A percentile compares a stretch with the other conserved stretches of the same genome.
These are phyloP conservation scores for Psittacara wagleri DNA, from an alignment of 2,113 vertebrate species.

Conservation along the genomic window DNA sequence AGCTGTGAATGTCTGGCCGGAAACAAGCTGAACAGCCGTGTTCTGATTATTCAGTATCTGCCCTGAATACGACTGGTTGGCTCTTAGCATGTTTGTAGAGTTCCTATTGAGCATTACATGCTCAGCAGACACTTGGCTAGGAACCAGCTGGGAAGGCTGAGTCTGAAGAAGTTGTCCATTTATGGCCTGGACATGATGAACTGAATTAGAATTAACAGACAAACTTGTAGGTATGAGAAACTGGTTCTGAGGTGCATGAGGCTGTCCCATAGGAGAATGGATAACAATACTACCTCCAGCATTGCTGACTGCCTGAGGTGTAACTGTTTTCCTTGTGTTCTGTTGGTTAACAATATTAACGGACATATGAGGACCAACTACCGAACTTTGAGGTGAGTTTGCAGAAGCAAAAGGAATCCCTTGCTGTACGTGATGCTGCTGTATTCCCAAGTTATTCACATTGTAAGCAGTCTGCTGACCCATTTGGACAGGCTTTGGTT, in stretches of 20 bases:
- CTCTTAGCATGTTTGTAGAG: slow-evolving; percentile 78
- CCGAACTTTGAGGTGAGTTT: slow-evolving; percentile 76
- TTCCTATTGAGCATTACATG: slow-evolving; percentile 81
- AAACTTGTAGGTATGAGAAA: slow-evolving; percentile 89
- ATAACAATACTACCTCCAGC: slow-evolving; percentile 81
- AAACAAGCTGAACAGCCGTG: slow-evolving; percentile 86
- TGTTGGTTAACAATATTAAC: slow-evolving; percentile 82
- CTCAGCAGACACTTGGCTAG: slow-evolving; percentile 78
- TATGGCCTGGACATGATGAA: slow-evolving; percentile 86
- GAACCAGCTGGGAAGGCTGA: slow-evolving; percentile 77
- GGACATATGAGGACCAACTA: slow-evolving; percentile 80
- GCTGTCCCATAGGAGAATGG: slow-evolving; percentile 85
- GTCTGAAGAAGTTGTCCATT: slow-evolving; percentile 85
- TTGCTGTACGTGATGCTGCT: slow-evolving; percentile 80
- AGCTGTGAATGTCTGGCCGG: slow-evolving; percentile 86
- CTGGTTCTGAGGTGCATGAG: slow-evolving; percentile 85
- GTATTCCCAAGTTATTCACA: slow-evolving; percentile 81
- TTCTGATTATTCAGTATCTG: slow-evolving; percentile 88
- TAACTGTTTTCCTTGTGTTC: slow-evolving; percentile 75
- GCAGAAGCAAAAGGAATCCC: slow-evolving; percentile 78
- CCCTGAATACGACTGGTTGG: slow-evolving; percentile 82
- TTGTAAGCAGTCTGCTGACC: slow-evolving; percentile 90
- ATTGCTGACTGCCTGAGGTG: slow-evolving; percentile 75
- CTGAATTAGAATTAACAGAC: slow-evolving; percentile 83
- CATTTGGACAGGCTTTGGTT: slow-evolving; percentile 92